Base-by-base conservation (phyloP, 2,888 invertebrate species). In the Belgica antarctica region DNA sequence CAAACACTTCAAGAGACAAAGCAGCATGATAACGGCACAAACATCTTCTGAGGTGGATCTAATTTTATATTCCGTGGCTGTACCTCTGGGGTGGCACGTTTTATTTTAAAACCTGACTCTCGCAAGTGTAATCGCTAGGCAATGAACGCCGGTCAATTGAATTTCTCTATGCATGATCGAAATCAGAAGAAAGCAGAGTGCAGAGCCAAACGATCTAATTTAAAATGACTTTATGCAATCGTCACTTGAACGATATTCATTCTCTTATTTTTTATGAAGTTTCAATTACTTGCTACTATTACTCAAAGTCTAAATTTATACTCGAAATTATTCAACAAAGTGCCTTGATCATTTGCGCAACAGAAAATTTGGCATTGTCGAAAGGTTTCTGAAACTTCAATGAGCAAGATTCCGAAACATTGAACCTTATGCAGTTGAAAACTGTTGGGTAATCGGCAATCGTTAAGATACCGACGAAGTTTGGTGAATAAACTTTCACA, bases 231-330 rank as follows among this genome's bases (percentile, higher is more conserved):
- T 59, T 59, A 59, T 25, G 59, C 27, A 59, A 59, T 10, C 10
- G 59, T 59, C n/a, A 25, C 59, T 27, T 7, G n/a, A 22, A 59
- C 25, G 22, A 27, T 59, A 27, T 25, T n/a, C n/a, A n/a, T n/a
- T n/a, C n/a, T n/a, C n/a, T n/a, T n/a, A n/a, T n/a, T n/a, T 59
- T 59, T 24, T n/a, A 27, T 7, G 27, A 59, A 27, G 25, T 25
- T 24, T 52, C 52, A 24, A 52, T 52, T 24, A 59, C 59, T 59
- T 59, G 41, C 41, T 59, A 15, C 15, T 15, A 25, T 25, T 59
- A 19, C 59, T 3, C 25, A 59, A 52, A 8, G n/a, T 59, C 59
- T 59, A 59, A 59, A 25, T 59, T 59, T 59, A 59, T 59, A 59
- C 25, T 59, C 27, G 1, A 24, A 59, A 24, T 27, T 59, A 57